A percentile compares a stretch with the other conserved stretches of the same genome.
Evolutionary conservation across 2,888 invertebrate species (phyloP).

Genomic region (Eudemis profundana): DNA sequence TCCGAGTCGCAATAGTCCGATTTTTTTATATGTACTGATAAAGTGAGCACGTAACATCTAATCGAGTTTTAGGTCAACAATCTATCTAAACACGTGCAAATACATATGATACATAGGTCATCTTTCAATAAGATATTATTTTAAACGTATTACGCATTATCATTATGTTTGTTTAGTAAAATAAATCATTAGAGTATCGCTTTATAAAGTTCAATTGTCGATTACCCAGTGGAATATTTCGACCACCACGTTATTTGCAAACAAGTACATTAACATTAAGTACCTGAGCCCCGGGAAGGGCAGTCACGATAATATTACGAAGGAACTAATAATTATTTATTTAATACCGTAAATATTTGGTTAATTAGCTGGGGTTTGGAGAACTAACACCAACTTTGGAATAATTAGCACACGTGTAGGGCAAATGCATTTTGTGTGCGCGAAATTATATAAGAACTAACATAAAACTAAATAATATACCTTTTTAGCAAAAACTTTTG

Average conservation of each 20-base stretch:
- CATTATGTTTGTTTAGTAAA: background rate
- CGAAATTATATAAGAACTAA: too few relatives aligned
- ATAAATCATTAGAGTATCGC: constrained; percentile 14
- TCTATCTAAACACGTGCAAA: too few relatives aligned
- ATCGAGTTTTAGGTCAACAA: too few relatives aligned
- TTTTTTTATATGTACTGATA: too few relatives aligned
- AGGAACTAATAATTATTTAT: background rate
- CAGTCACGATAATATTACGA: background rate
- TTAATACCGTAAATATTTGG: too few relatives aligned
- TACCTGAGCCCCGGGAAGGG: constrained; percentile 5
- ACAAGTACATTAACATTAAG: constrained; percentile 3
- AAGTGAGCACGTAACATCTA: too few relatives aligned
- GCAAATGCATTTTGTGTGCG: too few relatives aligned
- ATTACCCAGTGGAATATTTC: constrained; percentile 12
- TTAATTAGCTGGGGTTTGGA: background rate
- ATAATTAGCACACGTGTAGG: background rate
- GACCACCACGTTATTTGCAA: background rate
- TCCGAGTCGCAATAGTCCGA: too few relatives aligned
- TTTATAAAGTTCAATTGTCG: constrained; percentile 3
- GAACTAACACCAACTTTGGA: background rate
- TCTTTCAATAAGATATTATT: too few relatives aligned
- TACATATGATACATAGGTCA: too few relatives aligned
- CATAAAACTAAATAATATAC: too few relatives aligned
- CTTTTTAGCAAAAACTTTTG: too few relatives aligned
- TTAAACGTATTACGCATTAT: background rate